phyloP scores from a whole-genome alignment of 2,113 vertebrate genomes.

The Mionectes macconnelli region DNA sequence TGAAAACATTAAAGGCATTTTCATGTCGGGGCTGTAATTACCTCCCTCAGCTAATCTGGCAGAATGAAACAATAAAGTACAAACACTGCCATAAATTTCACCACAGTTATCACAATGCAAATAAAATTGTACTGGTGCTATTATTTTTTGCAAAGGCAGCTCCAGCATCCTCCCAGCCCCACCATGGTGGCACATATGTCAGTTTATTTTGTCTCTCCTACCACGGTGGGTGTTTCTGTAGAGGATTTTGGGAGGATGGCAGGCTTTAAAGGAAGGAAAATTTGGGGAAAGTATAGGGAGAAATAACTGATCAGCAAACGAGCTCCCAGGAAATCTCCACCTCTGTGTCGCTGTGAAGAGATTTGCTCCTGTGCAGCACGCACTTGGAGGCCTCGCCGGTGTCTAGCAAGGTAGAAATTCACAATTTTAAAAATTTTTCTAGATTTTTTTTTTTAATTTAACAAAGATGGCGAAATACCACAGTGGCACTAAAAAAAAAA shows the following conservation, averaged over 20 bases:
- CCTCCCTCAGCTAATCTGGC: slow-evolving; percentile 65
- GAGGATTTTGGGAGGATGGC: slow-evolving; percentile 17
- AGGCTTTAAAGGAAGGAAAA: slow-evolving; percentile 32
- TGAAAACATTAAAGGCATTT: slow-evolving; percentile 71
- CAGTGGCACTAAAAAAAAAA: slow-evolving; percentile 66
- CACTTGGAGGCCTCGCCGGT: slow-evolving; percentile 25
- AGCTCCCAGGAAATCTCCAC: neutral
- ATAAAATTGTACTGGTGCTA: slow-evolving; percentile 72
- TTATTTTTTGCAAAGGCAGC: slow-evolving; percentile 61
- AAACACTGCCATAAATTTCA: slow-evolving; percentile 66
- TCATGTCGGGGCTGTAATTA: slow-evolving; percentile 70
- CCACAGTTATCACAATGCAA: slow-evolving; percentile 70
- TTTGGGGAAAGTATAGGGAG: neutral
- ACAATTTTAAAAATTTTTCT: slow-evolving; percentile 17
- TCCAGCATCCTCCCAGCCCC: slow-evolving; percentile 7
- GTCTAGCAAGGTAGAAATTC: slow-evolving; percentile 41
- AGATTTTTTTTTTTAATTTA: slow-evolving; percentile 25
- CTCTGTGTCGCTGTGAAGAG: neutral
- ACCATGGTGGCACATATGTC: slow-evolving; percentile 61
- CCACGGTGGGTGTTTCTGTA: slow-evolving; percentile 30
- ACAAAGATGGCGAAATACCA: slow-evolving; percentile 67
- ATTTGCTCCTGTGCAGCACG: neutral
- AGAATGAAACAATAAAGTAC: slow-evolving; percentile 67
- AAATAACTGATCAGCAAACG: slow-evolving; percentile 46
- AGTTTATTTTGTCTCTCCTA: slow-evolving; percentile 56